Conservation (phyloP, 2,113 vertebrate genomes). For the Spea multiplicata region DNA sequence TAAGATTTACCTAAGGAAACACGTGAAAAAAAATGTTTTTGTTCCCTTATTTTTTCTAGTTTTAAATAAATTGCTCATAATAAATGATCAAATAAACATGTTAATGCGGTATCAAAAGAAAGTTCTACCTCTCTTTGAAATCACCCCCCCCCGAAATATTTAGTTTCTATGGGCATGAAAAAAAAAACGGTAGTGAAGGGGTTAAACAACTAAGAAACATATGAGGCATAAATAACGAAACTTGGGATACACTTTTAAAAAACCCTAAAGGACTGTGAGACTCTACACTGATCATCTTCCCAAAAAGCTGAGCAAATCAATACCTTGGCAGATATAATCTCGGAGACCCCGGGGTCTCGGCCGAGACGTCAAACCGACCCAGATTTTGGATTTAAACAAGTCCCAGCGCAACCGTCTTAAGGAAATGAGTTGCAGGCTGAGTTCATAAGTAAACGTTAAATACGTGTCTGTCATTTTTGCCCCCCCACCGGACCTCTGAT, state of each 20-base stretch:
- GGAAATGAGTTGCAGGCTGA: background rate
- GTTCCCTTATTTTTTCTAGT: no score
- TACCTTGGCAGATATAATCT: conserved; percentile 29
- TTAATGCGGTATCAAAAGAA: no score
- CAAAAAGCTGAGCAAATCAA: background rate
- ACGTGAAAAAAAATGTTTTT: no score
- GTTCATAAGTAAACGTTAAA: conserved; percentile 10
- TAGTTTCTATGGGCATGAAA: no score
- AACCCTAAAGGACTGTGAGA: conserved; percentile 2
- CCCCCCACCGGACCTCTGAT: conserved; percentile 10
- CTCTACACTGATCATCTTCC: conserved; percentile 10
- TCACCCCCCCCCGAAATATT: no score
- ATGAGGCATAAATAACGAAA: conserved; percentile 4
- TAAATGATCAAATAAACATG: no score
- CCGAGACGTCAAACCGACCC: conserved; percentile 19
- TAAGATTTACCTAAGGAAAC: no score
- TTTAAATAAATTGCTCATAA: no score
- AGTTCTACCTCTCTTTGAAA: no score
- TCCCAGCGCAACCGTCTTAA: conserved; percentile 3
- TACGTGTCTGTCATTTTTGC: background rate
- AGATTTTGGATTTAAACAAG: conserved; percentile 6
- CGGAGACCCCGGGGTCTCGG: background rate
- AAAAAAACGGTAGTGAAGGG: no score
- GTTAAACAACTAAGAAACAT: no score
- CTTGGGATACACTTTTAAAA: background rate